phyloP scores from a whole-genome alignment of 2,888 invertebrate genomes.

The Mythimna albipuncta region DNA sequence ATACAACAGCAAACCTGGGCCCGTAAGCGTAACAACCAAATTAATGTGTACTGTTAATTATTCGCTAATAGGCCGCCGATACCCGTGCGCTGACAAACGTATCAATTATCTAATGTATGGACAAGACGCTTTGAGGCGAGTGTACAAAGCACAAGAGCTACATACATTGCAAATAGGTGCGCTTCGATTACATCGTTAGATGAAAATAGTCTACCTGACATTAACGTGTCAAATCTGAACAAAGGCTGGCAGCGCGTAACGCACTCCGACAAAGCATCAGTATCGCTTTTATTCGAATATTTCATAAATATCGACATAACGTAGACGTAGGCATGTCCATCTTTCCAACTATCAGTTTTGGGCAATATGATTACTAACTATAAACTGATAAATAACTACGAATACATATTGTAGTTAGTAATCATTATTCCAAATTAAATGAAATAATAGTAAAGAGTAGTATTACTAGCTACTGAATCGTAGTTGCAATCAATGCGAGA shows the following conservation, averaged over 20 bases:
- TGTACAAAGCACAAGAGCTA: conserved; percentile 1
- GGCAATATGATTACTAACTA: no score
- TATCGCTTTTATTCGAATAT: neutral
- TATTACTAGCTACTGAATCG: no score
- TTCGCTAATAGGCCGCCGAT: neutral
- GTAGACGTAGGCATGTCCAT: neutral
- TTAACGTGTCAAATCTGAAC: neutral
- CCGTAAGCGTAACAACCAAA: neutral
- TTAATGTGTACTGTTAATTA: neutral
- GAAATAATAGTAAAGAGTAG: no score
- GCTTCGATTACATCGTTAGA: neutral
- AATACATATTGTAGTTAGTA: no score
- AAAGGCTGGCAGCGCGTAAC: neutral
- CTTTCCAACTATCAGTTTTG: no score
- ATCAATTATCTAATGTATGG: neutral
- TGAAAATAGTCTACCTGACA: neutral
- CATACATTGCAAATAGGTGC: neutral
- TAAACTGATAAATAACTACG: no score
- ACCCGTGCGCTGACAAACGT: neutral
- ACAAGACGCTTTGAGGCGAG: neutral
- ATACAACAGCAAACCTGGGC: neutral
- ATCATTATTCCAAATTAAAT: no score
- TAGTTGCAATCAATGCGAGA: no score
- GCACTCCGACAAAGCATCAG: neutral
- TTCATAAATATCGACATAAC: neutral